These are phyloP conservation scores for Nibea coibor DNA, from an alignment of 2,113 vertebrate genomes.

Conservation along the genomic window DNA sequence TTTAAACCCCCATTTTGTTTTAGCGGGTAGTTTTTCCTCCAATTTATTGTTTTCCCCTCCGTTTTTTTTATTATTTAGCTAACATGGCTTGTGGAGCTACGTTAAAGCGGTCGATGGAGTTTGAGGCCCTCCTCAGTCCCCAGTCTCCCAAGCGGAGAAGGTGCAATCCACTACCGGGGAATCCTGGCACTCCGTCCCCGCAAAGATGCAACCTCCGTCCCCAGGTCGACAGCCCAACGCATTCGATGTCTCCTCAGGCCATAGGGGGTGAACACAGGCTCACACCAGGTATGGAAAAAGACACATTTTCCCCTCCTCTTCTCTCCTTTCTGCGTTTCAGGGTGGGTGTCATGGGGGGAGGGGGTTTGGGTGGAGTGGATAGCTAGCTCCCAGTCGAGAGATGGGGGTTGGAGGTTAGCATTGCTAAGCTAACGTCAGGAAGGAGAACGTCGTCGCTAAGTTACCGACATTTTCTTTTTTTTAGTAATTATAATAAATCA, in stretches of 20 bases:
- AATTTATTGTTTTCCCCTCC: not conserved
- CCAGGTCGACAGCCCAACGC: conserved; percentile 81
- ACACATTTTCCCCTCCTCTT: not conserved
- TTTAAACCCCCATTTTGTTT: conserved; percentile 1
- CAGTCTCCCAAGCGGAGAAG: conserved; percentile 91
- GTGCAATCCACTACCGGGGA: conserved; percentile 89
- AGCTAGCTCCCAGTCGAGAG: conserved; percentile 61
- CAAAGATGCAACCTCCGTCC: conserved; percentile 87
- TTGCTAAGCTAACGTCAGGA: conserved; percentile 51
- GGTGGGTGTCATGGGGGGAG: conserved; percentile 78
- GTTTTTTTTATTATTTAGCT: conserved; percentile 37
- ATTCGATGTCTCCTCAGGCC: conserved; percentile 79
- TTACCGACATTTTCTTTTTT: not conserved
- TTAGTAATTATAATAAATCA: not conserved
- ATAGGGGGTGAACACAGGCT: conserved; percentile 85
- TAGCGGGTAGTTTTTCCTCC: conserved; percentile 44
- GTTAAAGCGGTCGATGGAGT: conserved; percentile 92
- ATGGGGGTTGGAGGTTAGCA: conserved; percentile 75
- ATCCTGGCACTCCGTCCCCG: conserved; percentile 85
- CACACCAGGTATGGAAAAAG: conserved; percentile 82
- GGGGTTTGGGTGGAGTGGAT: conserved; percentile 81
- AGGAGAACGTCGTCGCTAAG: conserved; percentile 43
- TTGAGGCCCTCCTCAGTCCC: conserved; percentile 92
- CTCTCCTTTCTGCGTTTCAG: conserved; percentile 45
- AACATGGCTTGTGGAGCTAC: conserved; percentile 92